Percentiles rank a stretch among this genome's conserved stretches.
phyloP scores from a whole-genome alignment of 2,888 invertebrate species.

The Eupithecia centaureata region DNA sequence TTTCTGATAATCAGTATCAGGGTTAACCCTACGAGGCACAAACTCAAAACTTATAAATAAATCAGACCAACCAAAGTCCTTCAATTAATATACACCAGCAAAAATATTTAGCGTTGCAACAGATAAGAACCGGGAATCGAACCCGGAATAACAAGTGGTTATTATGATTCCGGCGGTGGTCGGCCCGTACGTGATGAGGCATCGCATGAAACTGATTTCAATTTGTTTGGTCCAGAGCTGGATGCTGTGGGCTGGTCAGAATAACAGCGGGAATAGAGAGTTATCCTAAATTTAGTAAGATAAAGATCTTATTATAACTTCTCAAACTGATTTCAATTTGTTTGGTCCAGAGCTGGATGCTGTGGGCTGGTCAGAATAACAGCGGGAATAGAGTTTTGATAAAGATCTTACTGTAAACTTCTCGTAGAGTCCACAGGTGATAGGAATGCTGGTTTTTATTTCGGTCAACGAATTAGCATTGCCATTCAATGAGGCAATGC shows the following conservation, averaged over 20 bases:
- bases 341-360: conserved; percentile 25
- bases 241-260: conserved; percentile 2
- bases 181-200: conserved; percentile 51
- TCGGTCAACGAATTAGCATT: too few species aligned
- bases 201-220: conserved; percentile 40
- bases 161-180: conserved; percentile 52
- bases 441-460: too few species aligned
- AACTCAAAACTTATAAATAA: conserved; percentile 9
- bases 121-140: conserved; percentile 54
- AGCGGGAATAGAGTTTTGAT: not conserved
- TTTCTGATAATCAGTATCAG: not conserved
- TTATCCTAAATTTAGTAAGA: too few species aligned
- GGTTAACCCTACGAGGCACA: not conserved
- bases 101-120: conserved; percentile 57
- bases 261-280: not conserved
- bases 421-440: too few species aligned
- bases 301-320: too few species aligned
- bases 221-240: conserved; percentile 33
- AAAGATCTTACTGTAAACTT: too few species aligned
- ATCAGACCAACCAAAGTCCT: conserved; percentile 8
- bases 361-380: conserved; percentile 1
- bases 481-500: too few species aligned
- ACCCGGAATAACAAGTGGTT: conserved; percentile 53
- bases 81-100: conserved; percentile 57
- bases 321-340: conserved; percentile 43